Evolutionary conservation across 2,113 vertebrate genomes (phyloP), one percentile per base, ranked within the genome.

Genomic region (Mesoclemmys tuberculata): DNA sequence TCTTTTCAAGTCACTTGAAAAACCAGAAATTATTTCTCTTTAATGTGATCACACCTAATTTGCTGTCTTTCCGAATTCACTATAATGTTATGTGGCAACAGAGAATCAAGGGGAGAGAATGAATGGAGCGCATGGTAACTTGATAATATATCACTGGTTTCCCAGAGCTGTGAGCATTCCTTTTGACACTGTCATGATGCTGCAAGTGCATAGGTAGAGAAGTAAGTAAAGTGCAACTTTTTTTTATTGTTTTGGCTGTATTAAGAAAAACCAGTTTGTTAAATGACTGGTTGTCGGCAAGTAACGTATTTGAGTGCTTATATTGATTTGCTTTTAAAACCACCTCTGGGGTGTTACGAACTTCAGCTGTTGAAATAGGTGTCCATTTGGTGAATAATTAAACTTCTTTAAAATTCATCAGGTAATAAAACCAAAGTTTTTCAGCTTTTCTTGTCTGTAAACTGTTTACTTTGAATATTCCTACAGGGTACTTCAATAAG

Each of bases 131-230:
- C 81, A n/a, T 89, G 75, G 83, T 44, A 68, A 89, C 86, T 80
- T 3, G 22, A 90, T 80, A 81, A 90, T 82, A 88, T 87, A 80
- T 6, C 54, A 68, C 88, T 95, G 87, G 80, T 84, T 97, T 97
- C 81, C 89, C 91, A 89, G 94, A 87, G 89, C 82, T 95, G 89
- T 93, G 96, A 97, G 85, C 61, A 31, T 93, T 95, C 90, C 93
- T 94, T 95, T 87, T 85, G 82, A 52, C 6, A 21, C 49, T 82
- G 85, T 96, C 96, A 89, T 2, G 21, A 84, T 88, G 87, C 92
- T 97, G 78, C 96, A 92, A 96, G 90, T 94, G 94, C 95, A 93
- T 71, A 61, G 1, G 8, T 14, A 55, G 92, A 90, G 94, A 51
- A 96, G 38, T 11, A 6, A 95, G 84, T 46, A 77, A 41, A 97